Base-by-base conservation (phyloP, 2,888 invertebrate species). In the Sussaba pulchella region DNA sequence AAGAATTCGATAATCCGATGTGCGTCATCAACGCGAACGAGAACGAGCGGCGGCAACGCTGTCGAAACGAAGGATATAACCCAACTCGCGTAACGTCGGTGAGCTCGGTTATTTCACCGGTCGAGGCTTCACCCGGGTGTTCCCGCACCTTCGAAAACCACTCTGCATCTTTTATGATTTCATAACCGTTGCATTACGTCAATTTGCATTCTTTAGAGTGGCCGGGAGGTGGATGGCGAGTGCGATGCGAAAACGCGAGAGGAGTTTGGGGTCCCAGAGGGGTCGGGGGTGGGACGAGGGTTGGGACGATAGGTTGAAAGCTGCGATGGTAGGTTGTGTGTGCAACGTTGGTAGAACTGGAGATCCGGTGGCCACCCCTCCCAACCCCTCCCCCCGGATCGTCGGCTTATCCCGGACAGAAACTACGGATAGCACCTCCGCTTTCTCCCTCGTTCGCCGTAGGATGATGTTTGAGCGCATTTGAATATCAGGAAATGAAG, bases 401-500 rank as follows among this genome's bases (percentile, higher is more conserved):
- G 63, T 63, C 66, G 69, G 84, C 77, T 88, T 87, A 87, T 87
- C 85, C 86, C 52, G 70, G 61, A 70, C 47, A 81, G 84, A 85
- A 87, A 86, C 84, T 83, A 83, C 84, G 85, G 77, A 85, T 81
- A 83, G 78, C 83, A 81, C 83, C 82, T 81, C 71, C 71, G 64
- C 52, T 70, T 70, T 39, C 75, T 64, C 54, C 39, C 61, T 64
- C 72, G 52, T 67, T 78, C 78, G 61, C 77, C 78, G 83, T 78
- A 76, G 85, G 88, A 88, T 89, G 89, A 91, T 91, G 90, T 90
- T 91, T 90, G 90, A 91, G 81, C 90, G 86, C 88, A 91, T 91
- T 91, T 91, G 91, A 91, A 91, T 91, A 91, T 91, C 90, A 89
- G 91, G 90, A 91, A 91, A 91, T 91, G 90, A 91, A 91, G 89